These are phyloP conservation scores for Phoeniculus purpureus DNA, from an alignment of 2,797 vertebrate species.

Conservation along the genomic window DNA sequence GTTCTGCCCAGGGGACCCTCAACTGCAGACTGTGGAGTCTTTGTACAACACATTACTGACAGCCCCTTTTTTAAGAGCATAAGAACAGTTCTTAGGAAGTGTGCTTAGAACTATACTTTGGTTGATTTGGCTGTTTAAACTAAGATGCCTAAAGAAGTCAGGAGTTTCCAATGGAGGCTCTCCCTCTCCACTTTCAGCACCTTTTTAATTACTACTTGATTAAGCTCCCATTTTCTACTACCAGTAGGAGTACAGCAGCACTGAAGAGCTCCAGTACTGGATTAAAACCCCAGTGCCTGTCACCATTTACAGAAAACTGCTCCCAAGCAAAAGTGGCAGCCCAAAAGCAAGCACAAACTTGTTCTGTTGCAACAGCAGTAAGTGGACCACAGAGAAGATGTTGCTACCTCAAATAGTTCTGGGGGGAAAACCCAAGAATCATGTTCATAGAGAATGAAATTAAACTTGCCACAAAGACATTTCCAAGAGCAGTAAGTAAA, in stretches of 20 bases:
- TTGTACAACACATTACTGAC: not conserved
- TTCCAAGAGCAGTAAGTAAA: constrained; percentile 22
- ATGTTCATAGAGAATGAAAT: constrained; percentile 2
- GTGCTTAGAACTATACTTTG: not conserved
- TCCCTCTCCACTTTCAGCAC: not conserved
- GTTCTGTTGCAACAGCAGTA: not conserved
- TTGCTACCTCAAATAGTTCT: not conserved
- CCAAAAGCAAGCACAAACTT: constrained; percentile 8
- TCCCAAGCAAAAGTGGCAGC: not conserved
- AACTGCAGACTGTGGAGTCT: not conserved
- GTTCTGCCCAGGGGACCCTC: not conserved
- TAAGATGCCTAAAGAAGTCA: not conserved
- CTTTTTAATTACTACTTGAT: not conserved
- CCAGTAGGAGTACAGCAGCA: not conserved
- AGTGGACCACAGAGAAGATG: not conserved
- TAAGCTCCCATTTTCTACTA: not conserved
- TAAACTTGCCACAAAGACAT: constrained; percentile 11
- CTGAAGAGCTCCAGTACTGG: not conserved
- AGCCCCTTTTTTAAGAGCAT: not conserved
- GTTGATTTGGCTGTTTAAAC: not conserved
- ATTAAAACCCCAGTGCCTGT: not conserved
- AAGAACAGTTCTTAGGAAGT: not conserved
- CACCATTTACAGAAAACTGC: not conserved
- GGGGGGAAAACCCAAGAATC: not conserved
- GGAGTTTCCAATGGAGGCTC: not conserved